phyloP scores from a whole-genome alignment of 2,888 invertebrate genomes.

The Lymantria dispar region DNA sequence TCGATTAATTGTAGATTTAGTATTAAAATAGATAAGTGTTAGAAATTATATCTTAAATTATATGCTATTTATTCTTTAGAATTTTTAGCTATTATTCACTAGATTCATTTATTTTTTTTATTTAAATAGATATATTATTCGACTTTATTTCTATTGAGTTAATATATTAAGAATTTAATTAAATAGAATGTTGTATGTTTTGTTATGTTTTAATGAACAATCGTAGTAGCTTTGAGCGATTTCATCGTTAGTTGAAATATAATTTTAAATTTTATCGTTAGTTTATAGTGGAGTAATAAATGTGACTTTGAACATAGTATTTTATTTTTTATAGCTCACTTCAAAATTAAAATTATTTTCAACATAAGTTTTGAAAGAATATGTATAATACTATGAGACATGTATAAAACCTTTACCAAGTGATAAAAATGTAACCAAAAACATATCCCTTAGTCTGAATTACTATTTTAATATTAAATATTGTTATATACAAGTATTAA shows the following conservation, averaged over 20 bases:
- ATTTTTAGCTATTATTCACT: constrained; percentile 20
- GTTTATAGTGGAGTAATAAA: constrained; percentile 69
- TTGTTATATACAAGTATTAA: constrained; percentile 26
- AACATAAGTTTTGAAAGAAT: not conserved
- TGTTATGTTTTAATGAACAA: constrained; percentile 24
- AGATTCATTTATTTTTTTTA: constrained; percentile 11
- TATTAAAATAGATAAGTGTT: constrained; percentile 63
- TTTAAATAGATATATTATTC: not conserved
- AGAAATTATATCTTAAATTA: constrained; percentile 53
- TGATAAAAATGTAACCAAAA: constrained; percentile 70
- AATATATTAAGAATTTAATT: constrained; percentile 2
- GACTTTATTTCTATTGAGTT: not conserved
- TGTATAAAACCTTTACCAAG: constrained; percentile 38
- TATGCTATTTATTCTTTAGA: constrained; percentile 41
- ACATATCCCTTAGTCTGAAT: constrained; percentile 78
- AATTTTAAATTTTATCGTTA: constrained; percentile 46
- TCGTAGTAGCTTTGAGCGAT: constrained; percentile 28
- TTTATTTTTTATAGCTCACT: constrained; percentile 15
- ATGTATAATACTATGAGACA: constrained; percentile 20
- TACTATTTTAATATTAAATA: constrained; percentile 46
- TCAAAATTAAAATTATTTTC: not conserved
- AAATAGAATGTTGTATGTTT: constrained; percentile 4
- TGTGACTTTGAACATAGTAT: constrained; percentile 66
- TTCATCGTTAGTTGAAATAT: constrained; percentile 37
- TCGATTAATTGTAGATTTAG: constrained; percentile 64